phyloP scores from a whole-genome alignment of 1,140 invertebrate genomes.

The Nymphalis io region DNA sequence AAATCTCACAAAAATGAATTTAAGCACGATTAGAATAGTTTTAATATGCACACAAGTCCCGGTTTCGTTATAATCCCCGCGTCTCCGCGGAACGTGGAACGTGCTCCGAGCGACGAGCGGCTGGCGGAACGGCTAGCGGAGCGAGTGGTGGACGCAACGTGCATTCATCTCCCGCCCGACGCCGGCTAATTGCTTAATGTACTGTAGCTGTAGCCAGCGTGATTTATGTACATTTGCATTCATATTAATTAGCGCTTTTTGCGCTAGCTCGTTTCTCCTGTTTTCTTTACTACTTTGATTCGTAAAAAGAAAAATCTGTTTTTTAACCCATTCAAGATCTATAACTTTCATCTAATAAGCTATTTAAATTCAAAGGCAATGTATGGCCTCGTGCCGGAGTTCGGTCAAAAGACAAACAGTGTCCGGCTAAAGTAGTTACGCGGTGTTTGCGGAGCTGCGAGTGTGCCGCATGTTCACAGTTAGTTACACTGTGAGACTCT shows the following conservation, averaged over 20 bases:
- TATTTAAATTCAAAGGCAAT: constrained; percentile 1
- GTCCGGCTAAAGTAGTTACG: background rate
- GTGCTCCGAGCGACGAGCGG: too few relatives aligned
- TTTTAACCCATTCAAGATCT: too few relatives aligned
- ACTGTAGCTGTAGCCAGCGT: background rate
- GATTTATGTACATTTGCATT: constrained; percentile 11
- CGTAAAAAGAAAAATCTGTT: background rate
- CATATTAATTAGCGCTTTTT: constrained; percentile 8
- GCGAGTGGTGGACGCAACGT: background rate
- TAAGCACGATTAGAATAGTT: constrained; percentile 6
- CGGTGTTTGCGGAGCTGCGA: background rate
- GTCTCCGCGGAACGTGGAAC: too few relatives aligned
- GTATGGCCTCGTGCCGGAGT: background rate
- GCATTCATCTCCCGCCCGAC: constrained; percentile 5
- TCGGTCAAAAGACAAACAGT: constrained; percentile 2
- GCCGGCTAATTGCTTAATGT: constrained; percentile 13
- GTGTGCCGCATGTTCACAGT: constrained; percentile 1
- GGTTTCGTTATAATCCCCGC: background rate
- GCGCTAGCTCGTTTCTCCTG: background rate
- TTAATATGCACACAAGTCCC: background rate
- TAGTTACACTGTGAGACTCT: background rate
- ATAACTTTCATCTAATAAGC: background rate
- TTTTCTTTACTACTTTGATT: constrained; percentile 2
- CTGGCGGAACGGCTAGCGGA: background rate
- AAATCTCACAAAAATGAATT: background rate